Conservation (phyloP, 2,797 vertebrate species). For the Macroramphosus scolopax region DNA sequence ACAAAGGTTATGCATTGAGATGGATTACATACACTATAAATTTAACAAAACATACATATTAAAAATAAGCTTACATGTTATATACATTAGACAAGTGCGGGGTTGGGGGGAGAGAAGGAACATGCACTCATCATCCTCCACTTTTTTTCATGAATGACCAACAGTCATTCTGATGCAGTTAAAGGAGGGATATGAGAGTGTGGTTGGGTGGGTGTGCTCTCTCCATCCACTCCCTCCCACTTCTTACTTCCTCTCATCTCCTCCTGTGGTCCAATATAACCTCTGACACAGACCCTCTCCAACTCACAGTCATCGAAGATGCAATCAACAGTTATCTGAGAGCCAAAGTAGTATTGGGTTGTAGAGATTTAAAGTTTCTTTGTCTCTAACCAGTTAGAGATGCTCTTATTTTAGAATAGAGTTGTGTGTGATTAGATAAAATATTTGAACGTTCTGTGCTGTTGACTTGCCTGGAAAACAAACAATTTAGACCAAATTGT, state of each 20-base stretch:
- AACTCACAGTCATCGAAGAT: not conserved
- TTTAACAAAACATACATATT: too few relatives aligned
- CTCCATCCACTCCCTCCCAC: conserved; percentile 21
- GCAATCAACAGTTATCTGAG: conserved; percentile 24
- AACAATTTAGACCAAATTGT: not conserved
- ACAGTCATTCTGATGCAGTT: conserved; percentile 8
- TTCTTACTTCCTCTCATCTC: conserved; percentile 41
- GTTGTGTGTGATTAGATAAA: not conserved
- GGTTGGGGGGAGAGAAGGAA: too few relatives aligned
- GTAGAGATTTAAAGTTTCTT: not conserved
- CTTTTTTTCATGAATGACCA: conserved; percentile 32
- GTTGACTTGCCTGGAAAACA: conserved; percentile 1
- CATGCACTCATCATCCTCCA: conserved; percentile 5
- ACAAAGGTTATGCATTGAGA: too few relatives aligned
- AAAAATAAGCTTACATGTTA: too few relatives aligned
- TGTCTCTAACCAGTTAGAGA: not conserved
- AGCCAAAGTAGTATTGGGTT: conserved; percentile 1
- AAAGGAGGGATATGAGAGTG: conserved; percentile 23
- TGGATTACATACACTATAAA: too few relatives aligned
- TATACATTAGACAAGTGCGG: too few relatives aligned
- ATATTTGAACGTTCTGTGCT: not conserved
- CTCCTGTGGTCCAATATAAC: conserved; percentile 64
- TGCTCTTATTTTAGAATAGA: too few relatives aligned
- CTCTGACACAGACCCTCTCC: conserved; percentile 27
- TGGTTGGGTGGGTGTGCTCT: conserved; percentile 16